Base-by-base conservation (phyloP, 2,113 vertebrate species). In the Odocoileus virginianus region DNA sequence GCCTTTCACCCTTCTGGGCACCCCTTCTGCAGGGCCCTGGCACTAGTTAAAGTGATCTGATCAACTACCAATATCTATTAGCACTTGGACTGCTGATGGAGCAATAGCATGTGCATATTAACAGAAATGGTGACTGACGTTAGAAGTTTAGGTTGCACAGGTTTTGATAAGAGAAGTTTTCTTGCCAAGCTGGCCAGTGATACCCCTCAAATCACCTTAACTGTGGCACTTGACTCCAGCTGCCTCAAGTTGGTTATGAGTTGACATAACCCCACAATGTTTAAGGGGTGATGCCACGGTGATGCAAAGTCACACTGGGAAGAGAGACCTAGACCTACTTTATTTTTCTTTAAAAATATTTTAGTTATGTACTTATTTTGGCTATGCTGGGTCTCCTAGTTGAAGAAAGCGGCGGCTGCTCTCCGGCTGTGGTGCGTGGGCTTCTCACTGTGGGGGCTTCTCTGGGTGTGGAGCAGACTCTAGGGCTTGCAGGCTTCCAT, bases 381-480 rank as follows among this genome's bases (percentile, higher is more conserved):
- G 71, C 11, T 74, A 1, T 2, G 21, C 36, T 74, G 71, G 36
- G 71, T 43, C 71, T 25, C 40, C 71, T 25, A 12, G 36, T 25
- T 43, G 36, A 43, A 74, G 21, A 3, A 11, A 14, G 5, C 0
- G 1, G 36, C 0, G 3, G 21, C 36, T 2, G 21, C 71, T 74
- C 11, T 0, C 40, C 14, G 6, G 71, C 36, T 74, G 21, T 1
- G 21, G 21, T 25, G 1, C 1, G 0, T 9, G 36, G n/a, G 36
- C 21, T 6, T 74, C 16, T 21, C 64, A 11, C 0, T 36, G n/a
- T 36, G 64, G 64, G 0, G 17, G 33, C 8, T 5, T 58, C 67
- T 74, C 67, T 40, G 19, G 9, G 2, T 74, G 67, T 3, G 5
- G 67, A 40, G 67, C 10, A 25, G 67, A 40, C 67, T 74, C 67